phyloP scores from a whole-genome alignment of 37 sponge, comb jelly and placozoan genomes.

The Diacarnus erythraeanus region DNA sequence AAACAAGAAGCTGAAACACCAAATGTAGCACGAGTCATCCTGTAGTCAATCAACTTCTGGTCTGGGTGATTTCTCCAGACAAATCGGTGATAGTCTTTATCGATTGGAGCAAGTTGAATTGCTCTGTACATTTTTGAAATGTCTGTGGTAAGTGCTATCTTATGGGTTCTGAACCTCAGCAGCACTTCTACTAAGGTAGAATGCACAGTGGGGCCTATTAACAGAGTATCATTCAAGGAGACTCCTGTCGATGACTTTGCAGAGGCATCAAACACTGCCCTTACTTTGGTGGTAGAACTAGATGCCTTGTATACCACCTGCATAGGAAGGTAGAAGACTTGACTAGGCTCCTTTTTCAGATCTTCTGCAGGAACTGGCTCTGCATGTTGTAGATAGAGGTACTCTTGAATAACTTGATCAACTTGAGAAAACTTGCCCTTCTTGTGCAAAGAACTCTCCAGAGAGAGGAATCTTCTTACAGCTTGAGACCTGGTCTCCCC shows the following conservation, averaged over 20 bases:
- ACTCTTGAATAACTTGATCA: too few species aligned
- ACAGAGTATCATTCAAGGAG: slow-evolving; percentile 8
- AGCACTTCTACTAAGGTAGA: slow-evolving; percentile 12
- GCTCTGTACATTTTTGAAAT: slow-evolving; percentile 17
- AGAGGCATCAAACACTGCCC: slow-evolving; percentile 29
- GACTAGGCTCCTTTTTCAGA: too few species aligned
- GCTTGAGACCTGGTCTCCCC: slow-evolving; percentile 54
- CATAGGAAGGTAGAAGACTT: slow-evolving; percentile 26
- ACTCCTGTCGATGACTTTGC: slow-evolving; percentile 11
- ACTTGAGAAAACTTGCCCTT: slow-evolving; percentile 29
- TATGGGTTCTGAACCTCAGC: slow-evolving; percentile 6
- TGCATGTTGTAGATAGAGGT: slow-evolving; percentile 30
- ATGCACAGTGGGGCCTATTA: slow-evolving; percentile 19
- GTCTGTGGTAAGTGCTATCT: slow-evolving; percentile 17
- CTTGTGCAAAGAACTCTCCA: slow-evolving; percentile 30
- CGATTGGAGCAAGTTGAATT: not conserved
- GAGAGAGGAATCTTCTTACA: slow-evolving; percentile 34
- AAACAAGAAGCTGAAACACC: slow-evolving; percentile 33
- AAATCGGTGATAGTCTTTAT: slow-evolving; percentile 20
- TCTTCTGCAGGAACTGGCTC: slow-evolving; percentile 44
- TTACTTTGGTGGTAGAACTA: slow-evolving; percentile 15
- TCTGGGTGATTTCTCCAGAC: slow-evolving; percentile 4
- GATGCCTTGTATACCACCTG: slow-evolving; percentile 9
- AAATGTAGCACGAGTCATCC: slow-evolving; percentile 28
- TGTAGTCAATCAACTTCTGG: not conserved